Conservation (phyloP, 2,113 vertebrate genomes). For the Siphamia tubifer region DNA sequence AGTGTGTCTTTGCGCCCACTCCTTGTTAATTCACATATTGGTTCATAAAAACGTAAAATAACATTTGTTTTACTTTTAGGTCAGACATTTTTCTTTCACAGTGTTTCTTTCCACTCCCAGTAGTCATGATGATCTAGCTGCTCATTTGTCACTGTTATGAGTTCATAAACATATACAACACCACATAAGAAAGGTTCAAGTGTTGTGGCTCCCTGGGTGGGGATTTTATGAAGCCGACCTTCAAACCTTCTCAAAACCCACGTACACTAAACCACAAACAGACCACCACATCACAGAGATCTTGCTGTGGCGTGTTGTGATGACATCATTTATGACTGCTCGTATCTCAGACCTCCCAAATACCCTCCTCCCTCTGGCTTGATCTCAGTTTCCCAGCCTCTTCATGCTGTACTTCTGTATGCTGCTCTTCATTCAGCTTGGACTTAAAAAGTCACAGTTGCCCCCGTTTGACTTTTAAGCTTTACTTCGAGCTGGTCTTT, state of each 20-base stretch:
- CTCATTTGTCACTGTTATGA: conserved; percentile 53
- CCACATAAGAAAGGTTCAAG: conserved; percentile 52
- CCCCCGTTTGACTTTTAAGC: conserved; percentile 28
- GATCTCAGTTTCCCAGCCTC: conserved; percentile 21
- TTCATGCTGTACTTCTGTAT: conserved; percentile 22
- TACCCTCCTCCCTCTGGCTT: not conserved
- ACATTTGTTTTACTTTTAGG: not conserved
- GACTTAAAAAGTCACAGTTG: conserved; percentile 18
- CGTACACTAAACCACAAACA: conserved; percentile 50
- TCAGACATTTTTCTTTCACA: not conserved
- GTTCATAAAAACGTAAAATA: conserved; percentile 26
- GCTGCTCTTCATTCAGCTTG: not conserved
- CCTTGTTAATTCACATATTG: not conserved
- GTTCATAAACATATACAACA: conserved; percentile 55
- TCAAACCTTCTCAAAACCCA: conserved; percentile 40
- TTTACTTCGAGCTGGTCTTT: conserved; percentile 28
- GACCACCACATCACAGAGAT: conserved; percentile 61
- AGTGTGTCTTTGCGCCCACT: too few relatives aligned
- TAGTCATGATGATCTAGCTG: conserved; percentile 29
- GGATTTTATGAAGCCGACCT: conserved; percentile 45
- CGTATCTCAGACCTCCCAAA: conserved; percentile 40
- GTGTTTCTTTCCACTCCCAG: conserved; percentile 21
- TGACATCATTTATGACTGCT: conserved; percentile 64
- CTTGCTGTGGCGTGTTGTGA: conserved; percentile 15
- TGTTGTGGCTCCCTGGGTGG: conserved; percentile 59